phyloP scores from a whole-genome alignment of 2,888 invertebrate species.

The Hypomecis punctinalis region DNA sequence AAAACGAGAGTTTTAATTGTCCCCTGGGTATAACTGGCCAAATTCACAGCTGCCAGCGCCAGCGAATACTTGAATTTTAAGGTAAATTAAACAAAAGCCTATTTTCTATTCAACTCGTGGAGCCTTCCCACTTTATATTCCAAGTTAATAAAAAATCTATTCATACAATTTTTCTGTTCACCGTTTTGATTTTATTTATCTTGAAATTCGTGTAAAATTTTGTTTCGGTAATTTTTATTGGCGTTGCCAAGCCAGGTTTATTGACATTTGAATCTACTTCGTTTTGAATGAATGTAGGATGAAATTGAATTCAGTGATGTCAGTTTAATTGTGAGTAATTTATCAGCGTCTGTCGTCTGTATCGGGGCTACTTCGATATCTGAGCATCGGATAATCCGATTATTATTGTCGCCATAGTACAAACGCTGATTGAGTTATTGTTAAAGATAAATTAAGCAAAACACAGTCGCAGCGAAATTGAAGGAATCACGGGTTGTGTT shows the following conservation, averaged over 20 bases:
- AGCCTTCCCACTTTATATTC: conserved; percentile 17
- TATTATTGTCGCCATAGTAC: conserved; percentile 5
- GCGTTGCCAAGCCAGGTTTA: background rate
- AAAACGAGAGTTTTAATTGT: conserved; percentile 6
- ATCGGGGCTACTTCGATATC: background rate
- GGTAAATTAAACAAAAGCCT: conserved; percentile 20
- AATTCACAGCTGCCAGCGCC: conserved; percentile 3
- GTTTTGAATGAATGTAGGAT: background rate
- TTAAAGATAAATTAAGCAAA: conserved; percentile 4
- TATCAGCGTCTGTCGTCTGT: background rate
- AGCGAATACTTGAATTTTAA: conserved; percentile 9
- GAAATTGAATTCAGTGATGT: background rate
- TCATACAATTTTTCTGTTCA: conserved; percentile 1
- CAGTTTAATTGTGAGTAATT: background rate
- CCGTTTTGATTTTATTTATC: conserved; percentile 6
- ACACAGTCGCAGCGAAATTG: conserved; percentile 7
- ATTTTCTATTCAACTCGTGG: conserved; percentile 15
- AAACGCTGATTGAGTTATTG: conserved; percentile 5
- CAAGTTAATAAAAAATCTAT: conserved; percentile 8
- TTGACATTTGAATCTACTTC: background rate
- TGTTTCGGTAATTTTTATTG: conserved; percentile 3
- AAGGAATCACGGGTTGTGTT: conserved; percentile 1
- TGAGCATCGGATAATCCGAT: conserved; percentile 8
- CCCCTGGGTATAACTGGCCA: conserved; percentile 2
- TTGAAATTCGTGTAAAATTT: background rate